phyloP scores from a whole-genome alignment of 2,113 vertebrate species.

The Psettodes erumei region DNA sequence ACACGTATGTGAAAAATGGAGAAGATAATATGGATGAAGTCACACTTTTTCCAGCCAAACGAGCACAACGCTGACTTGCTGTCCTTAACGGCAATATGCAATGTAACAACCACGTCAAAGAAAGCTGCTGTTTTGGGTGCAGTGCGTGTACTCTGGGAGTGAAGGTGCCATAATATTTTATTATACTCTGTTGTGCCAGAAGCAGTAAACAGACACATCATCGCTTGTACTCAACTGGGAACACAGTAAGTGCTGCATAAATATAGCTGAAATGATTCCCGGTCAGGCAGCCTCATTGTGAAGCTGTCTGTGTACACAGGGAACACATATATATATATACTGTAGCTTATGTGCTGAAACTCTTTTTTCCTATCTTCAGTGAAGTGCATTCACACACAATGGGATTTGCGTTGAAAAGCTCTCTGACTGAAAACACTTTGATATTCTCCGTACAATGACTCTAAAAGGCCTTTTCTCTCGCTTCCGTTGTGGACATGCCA shows the following conservation, averaged over 20 bases:
- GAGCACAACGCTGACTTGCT: not conserved
- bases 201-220: not conserved
- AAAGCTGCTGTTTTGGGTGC: not conserved
- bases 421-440: constrained; percentile 5
- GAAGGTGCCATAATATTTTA: not conserved
- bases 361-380: constrained; percentile 1
- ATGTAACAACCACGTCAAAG: not conserved
- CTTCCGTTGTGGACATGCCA: not conserved
- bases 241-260: not conserved
- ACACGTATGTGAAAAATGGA: too few species aligned
- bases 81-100: not conserved
- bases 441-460: constrained; percentile 1
- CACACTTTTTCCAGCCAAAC: too few species aligned
- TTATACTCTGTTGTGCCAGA: not conserved
- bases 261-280: not conserved
- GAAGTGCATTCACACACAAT: constrained; percentile 10
- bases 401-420: constrained; percentile 22
- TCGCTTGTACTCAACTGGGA: not conserved
- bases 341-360: not conserved
- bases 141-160: not conserved
- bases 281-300: not conserved
- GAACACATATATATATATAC: not conserved
- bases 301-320: not conserved
- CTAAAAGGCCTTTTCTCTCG: not conserved
- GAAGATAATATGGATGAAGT: too few species aligned